Evolutionary conservation across 2,797 vertebrate species (phyloP).

Genomic region (Oryzias dopingdopingensis): DNA sequence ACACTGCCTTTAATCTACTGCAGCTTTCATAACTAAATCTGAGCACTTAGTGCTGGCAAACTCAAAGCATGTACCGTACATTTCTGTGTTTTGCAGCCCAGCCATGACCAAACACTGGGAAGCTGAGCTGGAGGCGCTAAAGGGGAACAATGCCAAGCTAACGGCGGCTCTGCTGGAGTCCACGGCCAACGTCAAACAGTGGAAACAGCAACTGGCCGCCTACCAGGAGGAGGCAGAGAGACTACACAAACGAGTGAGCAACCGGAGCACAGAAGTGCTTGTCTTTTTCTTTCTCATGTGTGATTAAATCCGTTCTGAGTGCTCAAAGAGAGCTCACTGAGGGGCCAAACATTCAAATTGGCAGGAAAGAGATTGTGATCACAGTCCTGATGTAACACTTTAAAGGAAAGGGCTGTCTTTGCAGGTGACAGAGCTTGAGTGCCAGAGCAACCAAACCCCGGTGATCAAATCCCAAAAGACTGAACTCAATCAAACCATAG

Average conservation of each 20-base stretch:
- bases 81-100: constrained; percentile 77
- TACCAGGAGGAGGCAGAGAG: constrained; percentile 98
- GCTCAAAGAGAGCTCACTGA: constrained; percentile 9
- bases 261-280: constrained; percentile 9
- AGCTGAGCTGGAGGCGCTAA: constrained; percentile 94
- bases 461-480: constrained; percentile 96
- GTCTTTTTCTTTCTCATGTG: constrained; percentile 28
- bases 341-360: constrained; percentile 1
- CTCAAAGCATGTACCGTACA: constrained; percentile 10
- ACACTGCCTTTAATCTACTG: background rate
- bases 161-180: constrained; percentile 96
- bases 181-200: constrained; percentile 98
- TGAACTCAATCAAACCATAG: constrained; percentile 97
- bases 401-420: constrained; percentile 18
- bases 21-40: background rate
- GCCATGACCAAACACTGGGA: constrained; percentile 99
- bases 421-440: constrained; percentile 96
- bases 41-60: constrained; percentile 4
- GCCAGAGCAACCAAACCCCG: constrained; percentile 94
- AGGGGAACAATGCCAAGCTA: constrained; percentile 97
- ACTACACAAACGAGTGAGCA: constrained; percentile 92
- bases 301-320: constrained; percentile 29
- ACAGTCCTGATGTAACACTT: constrained; percentile 3
- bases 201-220: constrained; percentile 96
- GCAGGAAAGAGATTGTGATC: constrained; percentile 22